Evolutionary conservation across 2,888 invertebrate species (phyloP).

Genomic region (Bombylius discolor): DNA sequence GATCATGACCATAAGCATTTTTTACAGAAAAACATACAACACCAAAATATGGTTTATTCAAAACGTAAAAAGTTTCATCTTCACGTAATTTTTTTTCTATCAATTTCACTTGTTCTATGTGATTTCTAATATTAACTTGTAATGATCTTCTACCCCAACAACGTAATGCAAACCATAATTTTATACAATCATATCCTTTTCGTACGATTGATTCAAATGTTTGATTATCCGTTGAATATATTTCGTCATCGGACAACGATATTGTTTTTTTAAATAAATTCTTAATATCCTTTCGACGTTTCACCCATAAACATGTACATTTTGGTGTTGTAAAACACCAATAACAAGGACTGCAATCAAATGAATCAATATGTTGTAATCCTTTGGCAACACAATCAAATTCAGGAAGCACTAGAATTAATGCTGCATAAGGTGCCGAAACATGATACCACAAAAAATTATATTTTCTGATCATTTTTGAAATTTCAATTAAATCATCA

Average conservation of each 20-base stretch:
- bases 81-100: constrained; percentile 53
- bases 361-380: constrained; percentile 5
- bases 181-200: constrained; percentile 65
- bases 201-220: constrained; percentile 51
- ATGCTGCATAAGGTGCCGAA: constrained; percentile 9
- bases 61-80: constrained; percentile 62
- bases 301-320: constrained; percentile 4
- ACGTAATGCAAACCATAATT: constrained; percentile 74
- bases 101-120: constrained; percentile 54
- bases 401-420: constrained; percentile 5
- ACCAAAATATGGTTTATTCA: constrained; percentile 54
- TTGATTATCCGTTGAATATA: not conserved
- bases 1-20: constrained; percentile 23
- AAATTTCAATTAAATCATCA: constrained; percentile 4
- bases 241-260: not conserved
- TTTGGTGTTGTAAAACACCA: constrained; percentile 5
- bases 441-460: constrained; percentile 8
- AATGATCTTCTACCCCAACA: constrained; percentile 66
- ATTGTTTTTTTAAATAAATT: not conserved
- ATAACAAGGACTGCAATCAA: constrained; percentile 10
- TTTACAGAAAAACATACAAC: constrained; percentile 75
- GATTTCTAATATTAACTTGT: constrained; percentile 57
- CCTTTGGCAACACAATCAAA: not conserved
- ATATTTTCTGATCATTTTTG: constrained; percentile 1
- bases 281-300: not conserved